phyloP scores from a whole-genome alignment of 2,113 vertebrate genomes.

The Tringa solitaria region DNA sequence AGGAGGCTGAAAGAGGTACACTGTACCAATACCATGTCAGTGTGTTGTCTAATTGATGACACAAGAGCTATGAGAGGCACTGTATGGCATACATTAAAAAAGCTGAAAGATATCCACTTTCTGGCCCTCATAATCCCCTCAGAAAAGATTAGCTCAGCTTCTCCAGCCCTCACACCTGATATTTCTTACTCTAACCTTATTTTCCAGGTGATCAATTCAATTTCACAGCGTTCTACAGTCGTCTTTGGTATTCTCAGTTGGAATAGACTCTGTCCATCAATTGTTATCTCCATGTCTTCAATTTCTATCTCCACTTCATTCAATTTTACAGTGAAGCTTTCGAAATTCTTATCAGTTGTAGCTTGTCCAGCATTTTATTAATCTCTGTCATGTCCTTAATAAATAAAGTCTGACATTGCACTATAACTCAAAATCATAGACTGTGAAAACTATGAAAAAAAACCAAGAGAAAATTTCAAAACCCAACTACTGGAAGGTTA shows the following conservation, averaged over 20 bases:
- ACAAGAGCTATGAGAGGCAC: neutral
- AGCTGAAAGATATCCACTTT: neutral
- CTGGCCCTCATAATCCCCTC: neutral
- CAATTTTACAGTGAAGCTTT: slow-evolving; percentile 36
- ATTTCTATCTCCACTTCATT: slow-evolving; percentile 37
- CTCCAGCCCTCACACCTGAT: neutral
- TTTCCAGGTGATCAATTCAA: slow-evolving; percentile 71
- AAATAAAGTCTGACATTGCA: slow-evolving; percentile 11
- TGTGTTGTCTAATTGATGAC: neutral
- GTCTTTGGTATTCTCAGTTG: slow-evolving; percentile 8
- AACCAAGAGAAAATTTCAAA: neutral
- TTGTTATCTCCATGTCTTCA: slow-evolving; percentile 38
- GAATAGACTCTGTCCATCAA: slow-evolving; percentile 38
- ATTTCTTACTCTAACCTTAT: slow-evolving; percentile 48
- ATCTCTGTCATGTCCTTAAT: slow-evolving; percentile 24
- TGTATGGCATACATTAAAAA: neutral
- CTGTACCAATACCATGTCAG: neutral
- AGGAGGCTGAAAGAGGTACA: neutral
- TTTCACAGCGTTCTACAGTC: slow-evolving; percentile 19
- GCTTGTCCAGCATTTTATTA: slow-evolving; percentile 39
- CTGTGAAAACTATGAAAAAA: slow-evolving; percentile 10
- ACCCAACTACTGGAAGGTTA: neutral
- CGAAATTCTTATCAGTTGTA: neutral
- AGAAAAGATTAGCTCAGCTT: slow-evolving; percentile 29
- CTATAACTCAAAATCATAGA: neutral